These are phyloP conservation scores for Drosophila fuyamai DNA, from an alignment of 1,140 invertebrate genomes.

Conservation along the genomic window DNA sequence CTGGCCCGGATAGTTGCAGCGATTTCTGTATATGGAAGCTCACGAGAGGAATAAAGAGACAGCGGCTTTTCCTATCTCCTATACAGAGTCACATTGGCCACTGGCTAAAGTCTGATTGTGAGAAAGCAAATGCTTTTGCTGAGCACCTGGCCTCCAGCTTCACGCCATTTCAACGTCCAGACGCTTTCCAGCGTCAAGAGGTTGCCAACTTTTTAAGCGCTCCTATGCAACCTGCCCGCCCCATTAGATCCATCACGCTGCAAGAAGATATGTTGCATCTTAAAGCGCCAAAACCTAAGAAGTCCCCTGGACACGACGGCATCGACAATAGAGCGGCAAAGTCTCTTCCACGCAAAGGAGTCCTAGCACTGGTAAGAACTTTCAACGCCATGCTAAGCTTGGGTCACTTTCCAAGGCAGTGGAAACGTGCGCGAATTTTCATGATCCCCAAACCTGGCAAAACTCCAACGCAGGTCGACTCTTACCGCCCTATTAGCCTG, in stretches of 20 bases:
- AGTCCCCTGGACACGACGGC: too few species aligned
- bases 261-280: too few species aligned
- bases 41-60: constrained; percentile 6
- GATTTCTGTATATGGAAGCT: not conserved
- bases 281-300: too few species aligned
- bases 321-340: not conserved
- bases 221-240: too few species aligned
- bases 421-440: not conserved
- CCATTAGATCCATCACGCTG: not conserved
- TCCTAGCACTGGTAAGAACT: not conserved
- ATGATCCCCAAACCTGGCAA: too few species aligned
- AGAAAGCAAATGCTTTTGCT: not conserved
- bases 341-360: not conserved
- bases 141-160: too few species aligned
- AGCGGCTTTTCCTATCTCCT: constrained; percentile 2
- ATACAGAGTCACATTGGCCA: constrained; percentile 1
- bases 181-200: too few species aligned
- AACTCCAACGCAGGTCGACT: too few species aligned
- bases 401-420: not conserved
- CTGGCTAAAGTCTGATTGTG: not conserved
- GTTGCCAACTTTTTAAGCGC: too few species aligned
- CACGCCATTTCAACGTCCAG: too few species aligned
- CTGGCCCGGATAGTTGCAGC: too few species aligned
- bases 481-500: not conserved
- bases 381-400: not conserved